A percentile compares a stretch with the other conserved stretches of the same genome.
phyloP scores from a whole-genome alignment of 2,113 vertebrate species.

The Elaphurus davidianus region DNA sequence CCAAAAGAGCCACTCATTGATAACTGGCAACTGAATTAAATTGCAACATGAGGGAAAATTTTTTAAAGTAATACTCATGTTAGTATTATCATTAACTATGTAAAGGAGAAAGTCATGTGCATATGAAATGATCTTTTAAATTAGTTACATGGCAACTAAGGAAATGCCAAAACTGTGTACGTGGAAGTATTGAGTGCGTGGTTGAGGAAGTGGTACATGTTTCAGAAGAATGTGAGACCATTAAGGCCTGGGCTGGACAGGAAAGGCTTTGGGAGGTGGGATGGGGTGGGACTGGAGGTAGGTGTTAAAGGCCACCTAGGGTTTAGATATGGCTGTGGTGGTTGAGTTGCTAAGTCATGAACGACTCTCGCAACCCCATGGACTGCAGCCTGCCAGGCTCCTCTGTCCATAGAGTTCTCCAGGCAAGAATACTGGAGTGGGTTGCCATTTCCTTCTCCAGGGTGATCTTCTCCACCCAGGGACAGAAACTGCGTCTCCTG shows the following conservation, averaged over 20 bases:
- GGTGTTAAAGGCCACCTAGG: background rate
- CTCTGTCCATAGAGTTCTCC: background rate
- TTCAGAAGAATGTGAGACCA: background rate
- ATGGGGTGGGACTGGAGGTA: background rate
- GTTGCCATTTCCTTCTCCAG: background rate
- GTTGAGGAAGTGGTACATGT: background rate
- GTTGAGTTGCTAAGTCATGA: background rate
- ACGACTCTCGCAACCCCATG: background rate
- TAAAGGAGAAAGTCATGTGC: background rate
- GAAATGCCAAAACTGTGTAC: background rate
- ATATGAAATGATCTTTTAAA: background rate
- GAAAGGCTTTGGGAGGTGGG: background rate
- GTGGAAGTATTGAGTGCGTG: background rate
- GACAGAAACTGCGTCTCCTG: background rate
- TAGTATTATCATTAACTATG: background rate
- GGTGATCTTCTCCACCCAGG: background rate
- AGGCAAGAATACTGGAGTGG: background rate
- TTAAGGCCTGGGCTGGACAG: background rate
- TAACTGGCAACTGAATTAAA: background rate
- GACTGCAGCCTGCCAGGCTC: fast-evolving
- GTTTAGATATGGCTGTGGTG: background rate
- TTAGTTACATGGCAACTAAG: background rate
- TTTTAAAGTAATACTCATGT: background rate
- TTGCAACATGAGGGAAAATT: background rate
- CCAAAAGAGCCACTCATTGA: constrained; percentile 47